Evolutionary conservation across 2,113 vertebrate species (phyloP).

Genomic region (Nyctibius bracteatus): DNA sequence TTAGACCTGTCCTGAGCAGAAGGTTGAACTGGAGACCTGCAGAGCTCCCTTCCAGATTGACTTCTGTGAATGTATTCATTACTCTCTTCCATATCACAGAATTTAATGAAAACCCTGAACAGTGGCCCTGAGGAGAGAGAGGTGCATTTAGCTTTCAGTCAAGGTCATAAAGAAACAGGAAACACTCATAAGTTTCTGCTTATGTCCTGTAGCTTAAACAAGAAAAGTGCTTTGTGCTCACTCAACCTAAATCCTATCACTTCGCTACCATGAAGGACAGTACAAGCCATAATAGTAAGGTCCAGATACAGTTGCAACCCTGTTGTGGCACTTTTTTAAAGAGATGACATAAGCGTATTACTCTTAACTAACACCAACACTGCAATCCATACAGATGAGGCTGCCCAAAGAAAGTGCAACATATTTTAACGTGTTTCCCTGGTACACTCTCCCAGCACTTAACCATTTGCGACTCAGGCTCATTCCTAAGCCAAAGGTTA

Average conservation of each 20-base stretch:
- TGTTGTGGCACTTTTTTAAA: neutral
- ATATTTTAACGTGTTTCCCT: neutral
- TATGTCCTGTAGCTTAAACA: neutral
- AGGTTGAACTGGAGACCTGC: neutral
- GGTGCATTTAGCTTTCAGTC: neutral
- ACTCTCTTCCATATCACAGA: neutral
- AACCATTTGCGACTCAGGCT: neutral
- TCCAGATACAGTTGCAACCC: neutral
- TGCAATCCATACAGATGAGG: neutral
- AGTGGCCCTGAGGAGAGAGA: neutral
- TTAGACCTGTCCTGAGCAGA: neutral
- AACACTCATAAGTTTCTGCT: neutral
- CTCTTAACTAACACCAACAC: neutral
- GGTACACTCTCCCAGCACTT: neutral
- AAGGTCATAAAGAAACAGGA: neutral
- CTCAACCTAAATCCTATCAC: neutral
- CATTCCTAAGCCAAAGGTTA: neutral
- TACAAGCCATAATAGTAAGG: neutral
- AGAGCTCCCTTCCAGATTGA: neutral
- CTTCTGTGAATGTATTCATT: neutral
- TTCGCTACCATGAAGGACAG: neutral
- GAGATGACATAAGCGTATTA: neutral
- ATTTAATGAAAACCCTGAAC: neutral
- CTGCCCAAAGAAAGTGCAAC: neutral
- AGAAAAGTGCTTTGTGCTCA: neutral